Evolutionary conservation across 2,797 vertebrate species (phyloP).

Genomic region (Phoeniculus purpureus): DNA sequence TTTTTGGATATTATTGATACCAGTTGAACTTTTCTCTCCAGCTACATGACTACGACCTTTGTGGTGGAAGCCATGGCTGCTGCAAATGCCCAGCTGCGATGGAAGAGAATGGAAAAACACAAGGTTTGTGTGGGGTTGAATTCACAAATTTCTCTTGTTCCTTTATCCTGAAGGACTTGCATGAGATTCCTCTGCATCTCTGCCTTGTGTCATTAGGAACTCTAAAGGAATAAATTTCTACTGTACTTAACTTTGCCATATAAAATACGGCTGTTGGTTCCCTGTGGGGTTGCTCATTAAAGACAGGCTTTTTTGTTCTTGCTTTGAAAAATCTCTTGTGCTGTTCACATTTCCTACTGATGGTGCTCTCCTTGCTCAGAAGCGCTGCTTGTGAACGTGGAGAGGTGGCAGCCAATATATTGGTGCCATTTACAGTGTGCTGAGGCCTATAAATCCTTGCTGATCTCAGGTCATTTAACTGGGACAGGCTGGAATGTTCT

Average conservation of each 20-base stretch:
- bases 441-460: conserved; percentile 44
- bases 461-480: conserved; percentile 45
- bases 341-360: conserved; percentile 33
- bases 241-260: conserved; percentile 36
- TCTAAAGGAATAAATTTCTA: conserved; percentile 43
- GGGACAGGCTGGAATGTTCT: conserved; percentile 35
- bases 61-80: conserved; percentile 98
- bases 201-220: conserved; percentile 23
- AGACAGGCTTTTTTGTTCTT: conserved; percentile 16
- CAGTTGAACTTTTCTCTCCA: conserved; percentile 55
- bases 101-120: conserved; percentile 92
- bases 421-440: conserved; percentile 26
- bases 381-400: background rate
- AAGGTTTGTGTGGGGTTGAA: conserved; percentile 79
- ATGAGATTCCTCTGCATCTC: background rate
- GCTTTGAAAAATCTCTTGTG: conserved; percentile 45
- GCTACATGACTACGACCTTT: conserved; percentile 97
- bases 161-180: background rate
- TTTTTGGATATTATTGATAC: background rate
- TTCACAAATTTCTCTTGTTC: background rate
- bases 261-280: conserved; percentile 39
- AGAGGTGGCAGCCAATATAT: conserved; percentile 40
- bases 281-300: conserved; percentile 55
- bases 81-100: conserved; percentile 93
- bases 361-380: conserved; percentile 10